These are phyloP conservation scores for Sternotherus odoratus DNA, from an alignment of 2,797 vertebrate species.

Conservation along the genomic window DNA sequence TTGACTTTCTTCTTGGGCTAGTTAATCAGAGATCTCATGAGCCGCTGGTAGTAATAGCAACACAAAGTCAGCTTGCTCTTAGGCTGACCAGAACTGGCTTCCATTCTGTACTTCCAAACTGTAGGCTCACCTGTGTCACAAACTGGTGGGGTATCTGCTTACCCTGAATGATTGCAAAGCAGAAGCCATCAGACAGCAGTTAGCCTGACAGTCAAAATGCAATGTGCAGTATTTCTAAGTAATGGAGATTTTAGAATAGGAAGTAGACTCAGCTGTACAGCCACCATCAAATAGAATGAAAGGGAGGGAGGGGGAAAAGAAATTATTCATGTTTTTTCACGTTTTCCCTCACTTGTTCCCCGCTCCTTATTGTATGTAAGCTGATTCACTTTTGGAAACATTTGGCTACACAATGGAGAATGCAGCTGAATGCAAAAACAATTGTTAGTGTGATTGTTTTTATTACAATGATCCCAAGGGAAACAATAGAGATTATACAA, in stretches of 20 bases:
- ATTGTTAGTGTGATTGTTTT: background rate
- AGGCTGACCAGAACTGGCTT: background rate
- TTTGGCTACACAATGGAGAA: background rate
- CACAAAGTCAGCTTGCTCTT: background rate
- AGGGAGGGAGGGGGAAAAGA: background rate
- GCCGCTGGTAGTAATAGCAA: background rate
- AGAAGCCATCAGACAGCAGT: background rate
- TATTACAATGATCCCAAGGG: background rate
- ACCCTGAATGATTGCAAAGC: background rate
- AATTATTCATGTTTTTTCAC: background rate
- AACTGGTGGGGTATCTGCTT: background rate
- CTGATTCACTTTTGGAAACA: background rate
- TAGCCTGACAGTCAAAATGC: background rate
- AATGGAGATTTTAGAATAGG: background rate
- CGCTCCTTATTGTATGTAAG: background rate
- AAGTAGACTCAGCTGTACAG: background rate
- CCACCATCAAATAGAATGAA: background rate
- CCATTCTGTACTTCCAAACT: background rate
- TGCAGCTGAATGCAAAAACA: background rate
- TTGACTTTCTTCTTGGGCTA: conserved; percentile 6
- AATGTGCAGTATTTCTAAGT: background rate
- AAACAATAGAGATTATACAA: background rate
- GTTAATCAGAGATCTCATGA: background rate
- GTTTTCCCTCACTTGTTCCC: background rate
- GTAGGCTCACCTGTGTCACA: background rate